Base-by-base conservation (phyloP, 2,797 vertebrate species). In the Poliocrania exsul region DNA sequence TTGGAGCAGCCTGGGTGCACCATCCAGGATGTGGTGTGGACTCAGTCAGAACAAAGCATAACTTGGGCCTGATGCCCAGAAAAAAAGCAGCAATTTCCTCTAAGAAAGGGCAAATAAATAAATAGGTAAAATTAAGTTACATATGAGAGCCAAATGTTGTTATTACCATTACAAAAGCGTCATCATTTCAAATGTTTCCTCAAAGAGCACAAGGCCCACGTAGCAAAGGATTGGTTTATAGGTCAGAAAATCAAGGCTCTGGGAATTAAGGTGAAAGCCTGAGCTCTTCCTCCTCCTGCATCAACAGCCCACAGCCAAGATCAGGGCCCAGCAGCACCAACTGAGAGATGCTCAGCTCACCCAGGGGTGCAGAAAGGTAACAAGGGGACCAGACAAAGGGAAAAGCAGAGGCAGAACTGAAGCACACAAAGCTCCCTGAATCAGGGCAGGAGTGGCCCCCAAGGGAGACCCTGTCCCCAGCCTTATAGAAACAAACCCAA, bases 31-130 rank as follows among this genome's bases (percentile, higher is more conserved):
- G 81, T 17, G 0, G 28, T 15, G 28, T 31, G 82, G 69, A 40
- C 62, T 88, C 77, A 57, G 66, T 57, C 16, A 88, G 75, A 85
- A 69, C 0, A 29, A 92, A 47, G 53, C 50, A 88, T 75, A 64
- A 91, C 72, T 51, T 56, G 82, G 91, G 84, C 94, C 50, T 0
- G 3, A 69, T 78, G 93, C 92, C 93, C 95, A 95, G 94, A 92
- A 96, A 91, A 29, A 78, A 83, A 38, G 35, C 93, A 91, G 92
- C 72, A 73, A 85, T 92, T 94, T 78, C 86, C 90, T 84, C 90
- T n/a, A 40, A 95, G 80, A 95, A 96, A 95, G 92, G 78, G 46
- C 74, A 93, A 70, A 88, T 38, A 95, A 94, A 95, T 77, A 95
- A 87, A 80, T 57, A 92, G 85, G 80, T 46, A 72, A 88, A 87